Percentiles rank a stretch among this genome's conserved stretches.
These are phyloP conservation scores for Acipenser transmontanus DNA, from an alignment of 2,797 vertebrate genomes.

Conservation along the genomic window DNA sequence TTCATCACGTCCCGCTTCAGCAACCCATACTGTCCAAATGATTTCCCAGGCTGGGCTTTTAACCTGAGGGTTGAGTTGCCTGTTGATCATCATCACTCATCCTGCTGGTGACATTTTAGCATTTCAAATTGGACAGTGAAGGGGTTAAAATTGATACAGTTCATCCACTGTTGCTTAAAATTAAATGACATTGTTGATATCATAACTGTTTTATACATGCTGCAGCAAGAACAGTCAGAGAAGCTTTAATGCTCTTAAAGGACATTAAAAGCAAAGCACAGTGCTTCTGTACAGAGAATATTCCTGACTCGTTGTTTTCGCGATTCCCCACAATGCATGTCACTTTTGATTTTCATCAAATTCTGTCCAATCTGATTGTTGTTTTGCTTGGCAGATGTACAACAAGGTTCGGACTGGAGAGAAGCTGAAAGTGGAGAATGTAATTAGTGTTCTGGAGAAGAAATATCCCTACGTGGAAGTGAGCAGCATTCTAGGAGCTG, in stretches of 20 bases:
- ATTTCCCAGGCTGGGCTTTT: too few relatives aligned
- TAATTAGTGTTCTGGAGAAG: conserved; percentile 84
- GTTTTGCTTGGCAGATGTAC: conserved; percentile 68
- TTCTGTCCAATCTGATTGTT: conserved; percentile 18
- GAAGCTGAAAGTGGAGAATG: conserved; percentile 74
- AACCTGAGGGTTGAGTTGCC: too few relatives aligned
- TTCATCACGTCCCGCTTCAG: too few relatives aligned
- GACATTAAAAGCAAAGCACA: not conserved
- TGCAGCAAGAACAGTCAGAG: not conserved
- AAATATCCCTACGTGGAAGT: conserved; percentile 86
- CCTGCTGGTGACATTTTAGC: too few relatives aligned
- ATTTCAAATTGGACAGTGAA: too few relatives aligned
- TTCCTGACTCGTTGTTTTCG: not conserved
- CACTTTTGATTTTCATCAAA: not conserved
- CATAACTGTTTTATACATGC: too few relatives aligned
- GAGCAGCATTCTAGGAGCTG: conserved; percentile 78
- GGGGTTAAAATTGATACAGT: too few relatives aligned
- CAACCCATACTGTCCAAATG: too few relatives aligned
- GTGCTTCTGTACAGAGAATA: not conserved
- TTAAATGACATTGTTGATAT: too few relatives aligned
- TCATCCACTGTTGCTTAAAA: too few relatives aligned
- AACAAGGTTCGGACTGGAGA: conserved; percentile 73
- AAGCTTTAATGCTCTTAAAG: not conserved
- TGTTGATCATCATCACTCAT: too few relatives aligned
- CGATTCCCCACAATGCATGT: not conserved